Base-by-base conservation (phyloP, 2,113 vertebrate species). In the Brachionichthys hirsutus region DNA sequence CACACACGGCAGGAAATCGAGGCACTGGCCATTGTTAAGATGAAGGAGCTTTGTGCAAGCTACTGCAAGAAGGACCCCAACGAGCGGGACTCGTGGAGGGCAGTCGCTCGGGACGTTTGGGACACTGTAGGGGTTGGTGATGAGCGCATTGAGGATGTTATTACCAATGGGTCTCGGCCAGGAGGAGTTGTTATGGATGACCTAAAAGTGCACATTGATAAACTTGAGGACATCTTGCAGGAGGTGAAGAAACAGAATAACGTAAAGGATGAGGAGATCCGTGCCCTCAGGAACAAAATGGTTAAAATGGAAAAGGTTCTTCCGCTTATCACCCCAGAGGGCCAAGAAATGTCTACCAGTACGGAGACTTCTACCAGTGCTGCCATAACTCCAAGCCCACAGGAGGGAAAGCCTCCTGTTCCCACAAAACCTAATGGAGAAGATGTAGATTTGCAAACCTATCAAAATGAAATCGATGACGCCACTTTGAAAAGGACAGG, bases 161-260 rank as follows among this genome's bases (percentile, higher is more conserved):
- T 96, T 46, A 81, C 89, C 62, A 92, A 89, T 0, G 89, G 92
- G 0, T 89, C 86, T 48, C 83, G 88, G 40, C 16, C 73, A 10
- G 85, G 94, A 56, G 91, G 88, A 11, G 73, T 80, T 5, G 95
- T 98, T 3, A 93, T 99, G 84, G 96, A 98, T 22, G 97, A 98
- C 60, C 92, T 99, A 9, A 98, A 94, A 83, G 94, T 98, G 67
- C 97, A 99, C 43, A 98, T 99, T 45, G 97, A 98, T 81, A 98
- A 98, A 72, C 87, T 99, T 51, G 97, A 98, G 78, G 97, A 99
- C 75, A 96, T 99, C 83, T 79, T 99, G 72, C 95, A 98, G 0
- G 97, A 99, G 74, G 97, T 99, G n/a, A 99, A 99, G 84, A 95
- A 95, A 65, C 97, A 99, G 81, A 99, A 99, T 75, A 98, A 98